These are phyloP conservation scores for Spinibarbus caldwelli DNA, from an alignment of 2,797 vertebrate genomes.

Conservation along the genomic window DNA sequence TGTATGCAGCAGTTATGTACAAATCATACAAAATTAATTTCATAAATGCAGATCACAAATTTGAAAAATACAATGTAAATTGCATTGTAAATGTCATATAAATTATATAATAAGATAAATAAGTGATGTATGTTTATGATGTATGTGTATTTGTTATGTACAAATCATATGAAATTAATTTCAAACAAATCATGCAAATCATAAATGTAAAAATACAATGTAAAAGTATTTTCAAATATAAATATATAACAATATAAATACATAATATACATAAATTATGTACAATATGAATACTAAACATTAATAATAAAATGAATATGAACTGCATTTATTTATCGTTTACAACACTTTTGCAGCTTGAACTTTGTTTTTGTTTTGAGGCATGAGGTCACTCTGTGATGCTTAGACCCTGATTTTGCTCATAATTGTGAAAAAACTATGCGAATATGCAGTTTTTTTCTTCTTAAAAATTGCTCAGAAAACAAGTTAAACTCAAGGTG, in stretches of 20 bases:
- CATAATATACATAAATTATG: not conserved
- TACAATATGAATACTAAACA: not conserved
- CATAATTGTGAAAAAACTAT: not conserved
- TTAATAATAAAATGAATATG: not conserved
- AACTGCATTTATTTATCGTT: not conserved
- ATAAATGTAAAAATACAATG: not conserved
- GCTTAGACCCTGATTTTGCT: not conserved
- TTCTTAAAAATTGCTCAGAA: not conserved
- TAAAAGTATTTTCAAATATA: not conserved
- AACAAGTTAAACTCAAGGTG: not conserved
- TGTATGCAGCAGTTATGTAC: not conserved
- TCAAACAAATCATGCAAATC: not conserved
- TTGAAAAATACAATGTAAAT: not conserved
- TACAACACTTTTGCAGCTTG: not conserved
- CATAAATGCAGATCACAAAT: not conserved
- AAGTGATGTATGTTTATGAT: not conserved
- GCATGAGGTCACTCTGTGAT: not conserved
- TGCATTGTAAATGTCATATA: not conserved
- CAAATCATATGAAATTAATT: not conserved
- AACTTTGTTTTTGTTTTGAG: not conserved
- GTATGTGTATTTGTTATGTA: not conserved
- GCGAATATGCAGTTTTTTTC: not conserved
- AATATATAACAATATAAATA: not conserved
- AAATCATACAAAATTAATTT: not conserved
- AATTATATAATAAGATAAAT: not conserved